Percentiles rank a stretch among this genome's conserved stretches.
Evolutionary conservation across 2,797 vertebrate species (phyloP).

Genomic region (Petrocephalus sullivani): DNA sequence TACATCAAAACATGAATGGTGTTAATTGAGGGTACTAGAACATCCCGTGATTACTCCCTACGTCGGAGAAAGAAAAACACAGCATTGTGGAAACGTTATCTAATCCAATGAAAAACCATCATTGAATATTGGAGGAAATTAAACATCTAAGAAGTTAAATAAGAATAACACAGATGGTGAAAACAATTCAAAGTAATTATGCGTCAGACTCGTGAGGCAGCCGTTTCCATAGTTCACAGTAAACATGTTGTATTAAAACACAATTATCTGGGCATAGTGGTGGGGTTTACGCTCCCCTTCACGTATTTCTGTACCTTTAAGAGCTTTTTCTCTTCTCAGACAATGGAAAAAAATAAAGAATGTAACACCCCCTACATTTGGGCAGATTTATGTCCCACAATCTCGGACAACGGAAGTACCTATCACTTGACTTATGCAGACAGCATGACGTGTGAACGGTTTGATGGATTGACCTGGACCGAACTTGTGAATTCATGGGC

Average conservation of each 20-base stretch:
- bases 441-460: not conserved
- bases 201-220: not conserved
- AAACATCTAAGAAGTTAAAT: constrained; percentile 12
- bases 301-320: not conserved
- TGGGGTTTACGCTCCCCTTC: not conserved
- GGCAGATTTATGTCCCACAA: not conserved
- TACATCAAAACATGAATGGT: not conserved
- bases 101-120: constrained; percentile 13
- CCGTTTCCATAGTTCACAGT: not conserved
- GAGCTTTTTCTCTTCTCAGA: not conserved
- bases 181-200: constrained; percentile 5
- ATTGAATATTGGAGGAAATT: not conserved
- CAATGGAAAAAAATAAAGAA: not conserved
- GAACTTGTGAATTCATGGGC: not conserved
- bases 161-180: constrained; percentile 16
- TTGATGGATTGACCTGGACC: not conserved
- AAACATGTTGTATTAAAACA: not conserved
- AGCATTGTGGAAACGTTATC: not conserved
- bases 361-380: not conserved
- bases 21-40: not conserved
- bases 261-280: not conserved
- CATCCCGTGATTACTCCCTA: not conserved
- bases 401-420: not conserved
- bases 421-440: not conserved
- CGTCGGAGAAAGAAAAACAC: not conserved